phyloP scores from a whole-genome alignment of 1,140 invertebrate species.

The Drosophila repleta region DNA sequence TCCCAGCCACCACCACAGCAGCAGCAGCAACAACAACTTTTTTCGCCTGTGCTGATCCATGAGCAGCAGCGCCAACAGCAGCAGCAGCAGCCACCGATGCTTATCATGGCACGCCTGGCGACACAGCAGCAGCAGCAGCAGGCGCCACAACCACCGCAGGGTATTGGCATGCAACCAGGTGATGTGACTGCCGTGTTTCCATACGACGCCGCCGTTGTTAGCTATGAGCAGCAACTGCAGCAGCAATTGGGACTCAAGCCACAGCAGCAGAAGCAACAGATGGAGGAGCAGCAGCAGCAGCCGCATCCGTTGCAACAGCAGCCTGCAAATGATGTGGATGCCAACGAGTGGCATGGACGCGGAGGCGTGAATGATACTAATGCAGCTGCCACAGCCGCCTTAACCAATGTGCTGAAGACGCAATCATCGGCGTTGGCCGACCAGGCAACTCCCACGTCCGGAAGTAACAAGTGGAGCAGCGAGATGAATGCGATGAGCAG shows the following conservation, averaged over 20 bases:
- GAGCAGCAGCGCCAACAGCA: conserved; percentile 63
- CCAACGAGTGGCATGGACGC: conserved; percentile 61
- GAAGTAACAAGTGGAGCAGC: conserved; percentile 70
- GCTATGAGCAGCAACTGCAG: conserved; percentile 74
- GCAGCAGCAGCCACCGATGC: conserved; percentile 62
- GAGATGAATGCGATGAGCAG: conserved; percentile 77
- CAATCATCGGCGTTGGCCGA: conserved; percentile 32
- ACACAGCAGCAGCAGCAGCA: conserved; percentile 54
- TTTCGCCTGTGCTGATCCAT: conserved; percentile 66
- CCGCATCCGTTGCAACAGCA: conserved; percentile 9
- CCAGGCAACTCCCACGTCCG: conserved; percentile 1
- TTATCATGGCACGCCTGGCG: conserved; percentile 62
- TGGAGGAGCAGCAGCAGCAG: conserved; percentile 39
- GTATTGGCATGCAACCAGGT: conserved; percentile 74
- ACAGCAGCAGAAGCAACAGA: conserved; percentile 40
- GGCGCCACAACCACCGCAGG: conserved; percentile 47
- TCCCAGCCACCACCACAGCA: conserved; percentile 37
- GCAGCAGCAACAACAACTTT: conserved; percentile 61
- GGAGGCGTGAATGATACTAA: conserved; percentile 53
- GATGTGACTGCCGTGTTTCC: conserved; percentile 71
- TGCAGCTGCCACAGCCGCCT: conserved; percentile 69
- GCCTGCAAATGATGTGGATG: conserved; percentile 50
- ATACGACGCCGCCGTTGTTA: conserved; percentile 61
- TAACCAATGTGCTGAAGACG: conserved; percentile 72
- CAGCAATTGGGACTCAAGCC: conserved; percentile 64